Evolutionary conservation across 2,113 vertebrate species (phyloP).

Genomic region (Melanerpes aurifrons): DNA sequence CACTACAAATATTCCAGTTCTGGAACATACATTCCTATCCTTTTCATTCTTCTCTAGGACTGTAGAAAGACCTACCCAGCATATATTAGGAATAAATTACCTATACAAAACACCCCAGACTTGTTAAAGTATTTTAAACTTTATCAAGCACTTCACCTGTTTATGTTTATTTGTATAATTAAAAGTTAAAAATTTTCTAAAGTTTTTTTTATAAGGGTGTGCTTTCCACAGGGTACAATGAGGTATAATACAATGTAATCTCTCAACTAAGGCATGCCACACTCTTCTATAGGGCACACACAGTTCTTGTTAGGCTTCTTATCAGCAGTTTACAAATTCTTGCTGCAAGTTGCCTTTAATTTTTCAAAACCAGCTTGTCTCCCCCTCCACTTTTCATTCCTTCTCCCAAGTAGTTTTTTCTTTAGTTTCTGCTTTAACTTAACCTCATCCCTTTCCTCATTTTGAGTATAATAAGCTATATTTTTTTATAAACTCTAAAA

Average conservation of each 20-base stretch:
- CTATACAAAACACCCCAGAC: not conserved
- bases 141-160: not conserved
- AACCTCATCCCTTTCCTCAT: not conserved
- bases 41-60: not conserved
- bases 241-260: not conserved
- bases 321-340: constrained; percentile 1
- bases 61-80: not conserved
- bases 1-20: not conserved
- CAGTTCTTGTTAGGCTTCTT: not conserved
- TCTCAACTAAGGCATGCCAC: not conserved
- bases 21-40: not conserved
- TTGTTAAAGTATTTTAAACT: not conserved
- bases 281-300: not conserved
- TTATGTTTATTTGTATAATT: not conserved
- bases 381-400: not conserved
- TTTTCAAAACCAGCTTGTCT: not conserved
- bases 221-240: not conserved
- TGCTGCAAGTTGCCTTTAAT: not conserved
- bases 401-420: not conserved
- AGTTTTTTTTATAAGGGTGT: not conserved
- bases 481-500: not conserved
- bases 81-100: not conserved
- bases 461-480: not conserved
- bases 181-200: not conserved
- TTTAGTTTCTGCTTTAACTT: not conserved